Evolutionary conservation across 2,797 vertebrate genomes (phyloP), one percentile per base, ranked within the genome.

Genomic region (Myotis planiceps): DNA sequence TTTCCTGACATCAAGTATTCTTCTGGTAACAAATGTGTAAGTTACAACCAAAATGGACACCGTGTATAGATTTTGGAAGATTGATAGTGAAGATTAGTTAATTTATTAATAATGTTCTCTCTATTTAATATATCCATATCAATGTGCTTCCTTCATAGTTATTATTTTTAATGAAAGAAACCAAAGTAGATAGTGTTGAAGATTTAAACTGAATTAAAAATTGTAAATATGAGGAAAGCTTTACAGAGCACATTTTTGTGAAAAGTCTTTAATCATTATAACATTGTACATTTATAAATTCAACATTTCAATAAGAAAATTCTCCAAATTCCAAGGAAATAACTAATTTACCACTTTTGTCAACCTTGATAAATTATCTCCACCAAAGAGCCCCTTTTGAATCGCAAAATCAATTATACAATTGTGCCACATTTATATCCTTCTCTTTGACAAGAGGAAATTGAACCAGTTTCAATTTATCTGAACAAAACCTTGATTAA

Each of bases 381-480:
- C 85, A 66, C 14, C 39, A 92, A 96, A 85, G 42, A 25, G 6
- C 13, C 60, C 49, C 5, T 45, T 84, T 90, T 92, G 23, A 97
- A 97, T 95, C 39, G 71, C 66, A 94, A 94, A 97, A 96, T 94
- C 88, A 97, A 94, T 97, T 97, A 92, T 85, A 89, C 9, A 60
- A 51, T 96, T 71, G n/a, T 25, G 80, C 1, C 88, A 76, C 71
- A 94, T 92, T 86, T 97, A 63, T 96, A 97, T 95, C 68, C 27
- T 80, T 89, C 71, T 90, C n/a, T 74, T 71, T 95, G 84, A 97
- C 63, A 96, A 82, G 76, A 76, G 83, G 65, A 96, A 97, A 95
- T 90, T 92, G 74, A 92, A 91, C 21, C 69, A 55, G 66, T 85
- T 75, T 97, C 88, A 92, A 72, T 80, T 96, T 96, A 88, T 96